A percentile compares a stretch with the other conserved stretches of the same genome.
These are phyloP conservation scores for Amphilophus citrinellus DNA, from an alignment of 2,113 vertebrate species.

Conservation along the genomic window DNA sequence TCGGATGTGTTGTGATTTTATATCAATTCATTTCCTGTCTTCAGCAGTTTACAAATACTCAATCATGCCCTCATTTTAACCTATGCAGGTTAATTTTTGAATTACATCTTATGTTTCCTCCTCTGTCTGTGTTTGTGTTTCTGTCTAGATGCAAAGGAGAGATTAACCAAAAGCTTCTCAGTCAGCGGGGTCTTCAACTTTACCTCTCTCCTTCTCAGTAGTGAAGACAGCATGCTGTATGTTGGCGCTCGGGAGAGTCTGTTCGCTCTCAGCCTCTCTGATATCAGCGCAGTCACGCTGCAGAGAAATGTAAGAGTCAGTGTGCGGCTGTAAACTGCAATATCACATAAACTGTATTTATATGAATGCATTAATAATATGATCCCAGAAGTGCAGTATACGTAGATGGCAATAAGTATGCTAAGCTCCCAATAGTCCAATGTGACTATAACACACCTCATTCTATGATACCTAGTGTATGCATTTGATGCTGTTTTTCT, in stretches of 20 bases:
- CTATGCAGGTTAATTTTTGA: not conserved
- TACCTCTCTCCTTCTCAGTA: conserved; percentile 89
- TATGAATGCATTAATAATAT: conserved; percentile 25
- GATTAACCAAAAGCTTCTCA: conserved; percentile 82
- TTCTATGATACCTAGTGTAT: not conserved
- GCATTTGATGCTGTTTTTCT: conserved; percentile 20
- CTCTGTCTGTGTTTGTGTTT: conserved; percentile 34
- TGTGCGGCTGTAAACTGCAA: conserved; percentile 13
- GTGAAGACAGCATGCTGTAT: conserved; percentile 85
- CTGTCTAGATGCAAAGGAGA: conserved; percentile 81
- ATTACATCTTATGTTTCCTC: not conserved
- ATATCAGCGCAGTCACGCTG: conserved; percentile 73
- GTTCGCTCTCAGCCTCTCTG: conserved; percentile 85
- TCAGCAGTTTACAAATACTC: not conserved
- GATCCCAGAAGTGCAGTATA: conserved; percentile 19
- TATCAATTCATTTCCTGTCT: not conserved
- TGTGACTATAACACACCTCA: conserved; percentile 7
- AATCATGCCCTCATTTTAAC: not conserved
- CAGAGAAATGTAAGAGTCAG: conserved; percentile 84
- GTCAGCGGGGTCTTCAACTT: conserved; percentile 84
- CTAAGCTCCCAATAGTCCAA: conserved; percentile 10
- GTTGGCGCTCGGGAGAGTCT: conserved; percentile 89
- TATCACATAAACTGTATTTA: conserved; percentile 3
- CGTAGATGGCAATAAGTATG: conserved; percentile 20
- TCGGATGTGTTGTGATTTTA: not conserved